Base-by-base conservation (phyloP, 2,113 vertebrate species). In the Nannobrachium achirus region DNA sequence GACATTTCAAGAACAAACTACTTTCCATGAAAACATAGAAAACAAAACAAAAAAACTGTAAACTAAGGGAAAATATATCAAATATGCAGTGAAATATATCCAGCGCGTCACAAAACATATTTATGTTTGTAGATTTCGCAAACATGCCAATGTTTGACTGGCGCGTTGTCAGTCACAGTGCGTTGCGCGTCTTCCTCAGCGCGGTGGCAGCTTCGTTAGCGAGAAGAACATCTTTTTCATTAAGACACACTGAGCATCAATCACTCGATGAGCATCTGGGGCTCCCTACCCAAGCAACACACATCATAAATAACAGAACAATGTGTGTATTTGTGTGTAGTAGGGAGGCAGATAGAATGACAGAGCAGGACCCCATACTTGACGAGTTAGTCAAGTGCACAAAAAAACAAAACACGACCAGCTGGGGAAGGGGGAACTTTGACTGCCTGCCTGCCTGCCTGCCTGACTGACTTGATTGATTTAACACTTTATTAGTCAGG, bases 211-310 rank as follows among this genome's bases (percentile, higher is more conserved):
- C 46, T 56, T 79, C 62, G 78, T 78, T 89, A 89, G 84, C 59
- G 51, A 76, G 70, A 84, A 88, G 70, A 84, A 88, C 79, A 84
- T 85, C 84, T 90, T 92, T 88, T 92, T 91, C 93, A 93, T 92
- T 93, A 91, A 92, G 83, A 87, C 72, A 87, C 75, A 77, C 82
- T 76, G 75, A 89, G 84, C 85, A 92, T 93, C 89, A 89, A 92
- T 93, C 88, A 87, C 87, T 85, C 87, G 89, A 83, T 84, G 83
- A 80, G 82, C 91, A 92, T 91, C 90, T 92, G 90, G 85, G 80
- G 86, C 64, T 46, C 77, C 81, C 81, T 80, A 86, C 86, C 68
- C 80, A 53, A 84, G 85, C 83, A 84, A 81, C 86, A 89, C 84
- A 84, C 88, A 86, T 84, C 63, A 82, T 81, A 88, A 89, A 90